Percentiles rank a stretch among this genome's conserved stretches.
phyloP scores from a whole-genome alignment of 2,888 invertebrate species.

The Nephrotoma appendiculata region DNA sequence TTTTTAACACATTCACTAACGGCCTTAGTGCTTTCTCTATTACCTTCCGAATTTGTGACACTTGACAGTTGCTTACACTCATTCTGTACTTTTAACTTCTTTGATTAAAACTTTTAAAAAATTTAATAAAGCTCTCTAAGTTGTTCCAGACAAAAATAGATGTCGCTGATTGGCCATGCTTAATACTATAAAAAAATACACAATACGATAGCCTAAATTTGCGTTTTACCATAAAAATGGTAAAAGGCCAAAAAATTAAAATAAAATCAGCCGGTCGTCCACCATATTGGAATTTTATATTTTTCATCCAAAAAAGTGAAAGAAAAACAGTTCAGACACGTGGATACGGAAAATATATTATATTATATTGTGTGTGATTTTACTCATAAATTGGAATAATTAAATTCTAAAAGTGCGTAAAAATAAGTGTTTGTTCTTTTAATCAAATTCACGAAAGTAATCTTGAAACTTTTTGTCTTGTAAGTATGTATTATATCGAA shows the following conservation, averaged over 20 bases:
- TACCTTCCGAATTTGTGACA: no score
- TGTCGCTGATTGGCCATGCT: background rate
- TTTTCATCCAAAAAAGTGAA: background rate
- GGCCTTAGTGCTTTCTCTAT: no score
- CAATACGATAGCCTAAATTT: background rate
- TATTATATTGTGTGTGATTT: background rate
- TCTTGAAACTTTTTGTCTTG: background rate
- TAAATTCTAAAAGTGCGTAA: background rate
- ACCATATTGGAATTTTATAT: background rate
- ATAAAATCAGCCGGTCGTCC: background rate
- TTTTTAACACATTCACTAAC: no score
- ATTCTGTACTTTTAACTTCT: no score
- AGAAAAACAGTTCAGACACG: slow-evolving; percentile 3
- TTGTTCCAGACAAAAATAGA: background rate
- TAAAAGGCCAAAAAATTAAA: background rate
- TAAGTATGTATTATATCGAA: background rate
- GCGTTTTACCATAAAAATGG: background rate
- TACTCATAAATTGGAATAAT: background rate
- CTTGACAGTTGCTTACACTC: no score
- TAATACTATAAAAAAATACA: background rate
- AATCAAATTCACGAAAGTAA: background rate
- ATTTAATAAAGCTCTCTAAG: background rate
- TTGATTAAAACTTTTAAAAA: no score
- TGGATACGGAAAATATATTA: background rate
- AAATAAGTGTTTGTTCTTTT: background rate